Base-by-base conservation (phyloP, 2,797 vertebrate genomes). In the Pseudomugil tenellus region DNA sequence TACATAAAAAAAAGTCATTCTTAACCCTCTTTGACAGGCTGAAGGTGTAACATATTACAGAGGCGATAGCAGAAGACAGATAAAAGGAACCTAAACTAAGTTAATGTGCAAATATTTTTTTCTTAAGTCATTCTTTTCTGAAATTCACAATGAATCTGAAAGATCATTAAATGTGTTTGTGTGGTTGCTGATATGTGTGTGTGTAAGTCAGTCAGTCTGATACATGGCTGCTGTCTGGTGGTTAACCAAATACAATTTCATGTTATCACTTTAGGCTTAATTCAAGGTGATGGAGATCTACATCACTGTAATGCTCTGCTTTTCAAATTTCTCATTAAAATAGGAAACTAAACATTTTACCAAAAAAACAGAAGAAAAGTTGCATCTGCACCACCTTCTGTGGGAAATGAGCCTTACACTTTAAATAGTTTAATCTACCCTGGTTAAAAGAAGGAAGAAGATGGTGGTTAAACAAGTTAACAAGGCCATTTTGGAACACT, bases 41-140 rank as follows among this genome's bases (percentile, higher is more conserved):
- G 59, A 67, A 63, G 69, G 66, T 63, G 67, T 75, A 83, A 83
- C 79, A 53, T 80, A 81, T 80, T 67, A 81, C 62, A 31, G 71
- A 70, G 70, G 52, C 28, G 69, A 77, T 76, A 68, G 70, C 67
- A 52, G 64, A 70, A 75, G 74, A 77, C 67, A 77, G 79, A 84
- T 83, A 66, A 81, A 81, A 81, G 72, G 35, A 72, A 70, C 48
- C 55, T 63, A 3, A 3, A 48, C 63, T 77, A 67, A 82, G 73
- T 79, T 79, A 67, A 78, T 69, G 67, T 32, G 26, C 60, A 17
- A 6, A 21, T 26, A 8, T 70, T 72, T 41, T 21, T 65, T 68
- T 28, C 59, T n/a, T 31, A 25, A 67, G 25, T 41, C 39, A 48
- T 17, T 67, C 31, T 17, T 69, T 58, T 34, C 19, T 58, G 43